These are phyloP conservation scores for Piprites chloris DNA, from an alignment of 2,113 vertebrate genomes.

Conservation along the genomic window DNA sequence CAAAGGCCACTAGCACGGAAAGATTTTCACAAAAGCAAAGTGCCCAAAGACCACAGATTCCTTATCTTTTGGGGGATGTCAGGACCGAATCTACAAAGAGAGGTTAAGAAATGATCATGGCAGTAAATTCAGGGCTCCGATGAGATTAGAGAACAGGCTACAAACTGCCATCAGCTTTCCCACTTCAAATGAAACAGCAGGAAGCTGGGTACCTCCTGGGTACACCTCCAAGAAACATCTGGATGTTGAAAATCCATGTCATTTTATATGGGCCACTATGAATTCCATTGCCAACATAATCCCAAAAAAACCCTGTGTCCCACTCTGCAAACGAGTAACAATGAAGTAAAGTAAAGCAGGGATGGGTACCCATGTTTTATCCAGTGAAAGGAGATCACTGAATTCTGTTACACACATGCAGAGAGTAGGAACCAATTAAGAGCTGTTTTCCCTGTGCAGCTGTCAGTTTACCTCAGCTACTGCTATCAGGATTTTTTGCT, in stretches of 20 bases:
- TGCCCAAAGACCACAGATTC: not conserved
- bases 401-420: not conserved
- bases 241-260: not conserved
- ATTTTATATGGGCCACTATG: not conserved
- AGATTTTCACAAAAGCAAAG: not conserved
- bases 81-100: not conserved
- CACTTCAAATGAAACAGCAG: not conserved
- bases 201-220: not conserved
- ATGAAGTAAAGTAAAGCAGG: not conserved
- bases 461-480: not conserved
- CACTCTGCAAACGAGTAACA: not conserved
- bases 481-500: not conserved
- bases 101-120: not conserved
- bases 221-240: not conserved
- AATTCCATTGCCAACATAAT: not conserved
- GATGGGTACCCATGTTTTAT: not conserved
- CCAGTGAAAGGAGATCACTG: not conserved
- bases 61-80: not conserved
- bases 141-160: not conserved
- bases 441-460: not conserved
- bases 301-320: not conserved
- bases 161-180: not conserved
- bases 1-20: not conserved
- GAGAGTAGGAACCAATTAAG: not conserved
- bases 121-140: not conserved